A percentile compares a stretch with the other conserved stretches of the same genome.
Evolutionary conservation across 2,797 vertebrate species (phyloP).

Genomic region (Borostomias antarcticus): DNA sequence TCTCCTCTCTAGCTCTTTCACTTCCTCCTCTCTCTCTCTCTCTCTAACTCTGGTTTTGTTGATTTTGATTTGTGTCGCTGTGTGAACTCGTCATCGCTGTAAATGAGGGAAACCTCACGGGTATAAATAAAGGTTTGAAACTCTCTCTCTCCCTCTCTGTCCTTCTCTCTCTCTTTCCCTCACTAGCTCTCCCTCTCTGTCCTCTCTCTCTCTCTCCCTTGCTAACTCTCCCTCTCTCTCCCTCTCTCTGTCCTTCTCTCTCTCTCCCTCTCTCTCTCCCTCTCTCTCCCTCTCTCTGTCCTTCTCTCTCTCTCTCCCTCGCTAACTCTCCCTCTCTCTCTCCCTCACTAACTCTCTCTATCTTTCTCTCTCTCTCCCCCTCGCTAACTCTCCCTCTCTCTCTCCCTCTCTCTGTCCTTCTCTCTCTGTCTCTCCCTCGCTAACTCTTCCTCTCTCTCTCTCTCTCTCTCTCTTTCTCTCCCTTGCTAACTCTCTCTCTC

Average conservation of each 20-base stretch:
- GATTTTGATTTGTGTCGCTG: too few relatives aligned
- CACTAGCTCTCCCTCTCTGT: too few relatives aligned
- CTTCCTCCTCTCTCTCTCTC: too few relatives aligned
- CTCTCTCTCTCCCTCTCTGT: not conserved
- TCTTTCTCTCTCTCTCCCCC: not conserved
- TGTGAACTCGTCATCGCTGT: too few relatives aligned
- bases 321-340: not conserved
- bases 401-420: not conserved
- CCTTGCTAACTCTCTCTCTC: not conserved
- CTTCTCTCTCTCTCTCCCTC: not conserved
- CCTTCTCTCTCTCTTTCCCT: not conserved
- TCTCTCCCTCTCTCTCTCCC: not conserved
- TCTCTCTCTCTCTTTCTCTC: not conserved
- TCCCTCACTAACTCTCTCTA: not conserved
- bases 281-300: not conserved
- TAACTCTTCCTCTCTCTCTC: not conserved
- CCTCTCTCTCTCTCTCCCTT: too few relatives aligned
- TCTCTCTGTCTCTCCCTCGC: not conserved
- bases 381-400: not conserved
- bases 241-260: not conserved
- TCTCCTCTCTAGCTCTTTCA: not conserved
- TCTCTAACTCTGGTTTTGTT: too few relatives aligned
- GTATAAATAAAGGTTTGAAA: too few relatives aligned
- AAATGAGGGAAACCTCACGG: too few relatives aligned
- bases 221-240: not conserved